Evolutionary conservation across 2,888 invertebrate species (phyloP).

Genomic region (Augiades crinisus): DNA sequence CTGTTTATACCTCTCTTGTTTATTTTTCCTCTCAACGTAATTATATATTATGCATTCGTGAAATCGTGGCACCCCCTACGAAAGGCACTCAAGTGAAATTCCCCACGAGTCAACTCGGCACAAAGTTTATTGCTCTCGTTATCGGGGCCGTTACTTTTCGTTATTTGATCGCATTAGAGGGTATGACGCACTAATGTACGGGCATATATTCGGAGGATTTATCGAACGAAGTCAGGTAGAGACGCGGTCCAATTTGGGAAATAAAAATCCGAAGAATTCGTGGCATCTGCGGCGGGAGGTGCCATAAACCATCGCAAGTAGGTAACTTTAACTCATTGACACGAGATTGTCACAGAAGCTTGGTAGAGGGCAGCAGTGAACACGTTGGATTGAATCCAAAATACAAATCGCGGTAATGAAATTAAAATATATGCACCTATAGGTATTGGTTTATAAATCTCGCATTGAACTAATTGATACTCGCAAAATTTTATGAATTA

Average conservation of each 20-base stretch:
- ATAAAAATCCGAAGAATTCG: background rate
- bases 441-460: no score
- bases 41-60: constrained; percentile 29
- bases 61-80: constrained; percentile 41
- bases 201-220: constrained; percentile 33
- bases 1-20: background rate
- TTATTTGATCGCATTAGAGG: constrained; percentile 77
- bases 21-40: constrained; percentile 1
- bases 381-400: no score
- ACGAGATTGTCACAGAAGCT: no score
- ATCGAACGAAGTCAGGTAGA: constrained; percentile 15
- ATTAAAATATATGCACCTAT: no score
- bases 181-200: constrained; percentile 43
- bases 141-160: constrained; percentile 70
- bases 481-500: no score
- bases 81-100: constrained; percentile 66
- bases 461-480: no score
- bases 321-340: no score
- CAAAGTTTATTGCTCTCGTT: constrained; percentile 71
- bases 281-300: background rate
- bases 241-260: background rate
- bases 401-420: no score
- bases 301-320: no score
- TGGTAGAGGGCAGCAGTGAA: no score
- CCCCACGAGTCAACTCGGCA: constrained; percentile 56